These are phyloP conservation scores for Coturnix japonica DNA, from an alignment of 2,113 vertebrate species.

Conservation along the genomic window DNA sequence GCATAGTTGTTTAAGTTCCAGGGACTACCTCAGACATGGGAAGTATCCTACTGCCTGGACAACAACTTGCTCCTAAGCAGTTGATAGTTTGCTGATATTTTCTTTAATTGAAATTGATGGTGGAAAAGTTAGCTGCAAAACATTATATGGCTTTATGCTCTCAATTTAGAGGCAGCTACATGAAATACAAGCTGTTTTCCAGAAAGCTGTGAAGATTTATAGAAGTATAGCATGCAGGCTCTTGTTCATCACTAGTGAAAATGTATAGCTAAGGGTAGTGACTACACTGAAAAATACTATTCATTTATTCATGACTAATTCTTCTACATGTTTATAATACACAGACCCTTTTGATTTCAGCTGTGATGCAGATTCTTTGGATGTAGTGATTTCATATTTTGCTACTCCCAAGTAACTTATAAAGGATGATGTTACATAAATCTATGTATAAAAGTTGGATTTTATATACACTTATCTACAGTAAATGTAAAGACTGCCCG, in stretches of 20 bases:
- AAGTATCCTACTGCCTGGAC: neutral
- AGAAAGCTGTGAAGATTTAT: too few relatives aligned
- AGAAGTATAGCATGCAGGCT: too few relatives aligned
- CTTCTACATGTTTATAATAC: neutral
- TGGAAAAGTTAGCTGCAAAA: neutral
- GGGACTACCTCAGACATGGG: neutral
- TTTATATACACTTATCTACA: neutral
- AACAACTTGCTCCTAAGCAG: neutral
- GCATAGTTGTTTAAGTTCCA: neutral
- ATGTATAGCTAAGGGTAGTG: too few relatives aligned
- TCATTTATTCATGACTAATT: neutral
- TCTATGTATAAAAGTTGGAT: neutral
- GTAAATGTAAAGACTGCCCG: neutral
- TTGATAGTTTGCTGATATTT: neutral
- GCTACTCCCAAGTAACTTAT: neutral
- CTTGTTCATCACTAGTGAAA: too few relatives aligned
- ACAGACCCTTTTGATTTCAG: neutral
- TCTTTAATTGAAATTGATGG: neutral
- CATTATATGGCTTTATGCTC: neutral
- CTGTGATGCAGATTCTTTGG: neutral
- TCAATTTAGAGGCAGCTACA: too few relatives aligned
- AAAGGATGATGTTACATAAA: neutral
- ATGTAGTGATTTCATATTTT: neutral
- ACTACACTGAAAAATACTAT: neutral
- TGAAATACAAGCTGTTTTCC: too few relatives aligned